Conservation (phyloP, 2,113 vertebrate species). For the Drymodes brunneopygia region DNA sequence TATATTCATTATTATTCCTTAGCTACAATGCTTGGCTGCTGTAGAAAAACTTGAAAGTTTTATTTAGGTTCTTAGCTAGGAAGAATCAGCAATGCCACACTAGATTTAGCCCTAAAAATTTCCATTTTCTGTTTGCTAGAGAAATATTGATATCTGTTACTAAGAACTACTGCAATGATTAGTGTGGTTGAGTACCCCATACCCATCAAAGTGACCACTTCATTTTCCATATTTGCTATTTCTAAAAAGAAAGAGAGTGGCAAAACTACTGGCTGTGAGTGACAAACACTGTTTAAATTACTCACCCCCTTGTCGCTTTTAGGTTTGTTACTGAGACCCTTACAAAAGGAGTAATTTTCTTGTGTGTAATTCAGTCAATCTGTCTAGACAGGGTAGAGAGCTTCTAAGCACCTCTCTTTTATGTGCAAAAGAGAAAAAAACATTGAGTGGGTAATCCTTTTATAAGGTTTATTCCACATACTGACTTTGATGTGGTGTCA, state of each 20-base stretch:
- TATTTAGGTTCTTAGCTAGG: not conserved
- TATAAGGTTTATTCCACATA: not conserved
- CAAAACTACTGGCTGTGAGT: not conserved
- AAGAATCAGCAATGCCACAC: not conserved
- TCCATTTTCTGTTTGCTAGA: not conserved
- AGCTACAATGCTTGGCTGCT: not conserved
- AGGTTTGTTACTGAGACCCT: not conserved
- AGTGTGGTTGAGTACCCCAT: not conserved
- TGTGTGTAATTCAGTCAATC: not conserved
- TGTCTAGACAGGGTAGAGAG: slow-evolving; percentile 18
- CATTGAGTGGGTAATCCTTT: not conserved
- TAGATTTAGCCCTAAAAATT: not conserved
- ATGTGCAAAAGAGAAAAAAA: not conserved
- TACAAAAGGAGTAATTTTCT: slow-evolving; percentile 1
- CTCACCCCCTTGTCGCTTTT: not conserved
- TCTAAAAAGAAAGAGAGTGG: not conserved
- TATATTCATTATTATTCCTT: not conserved
- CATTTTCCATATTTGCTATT: not conserved
- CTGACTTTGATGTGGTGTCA: not conserved
- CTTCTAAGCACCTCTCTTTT: not conserved
- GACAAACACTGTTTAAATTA: not conserved
- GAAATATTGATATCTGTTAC: not conserved
- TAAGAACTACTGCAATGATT: not conserved
- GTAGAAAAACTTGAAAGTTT: not conserved
- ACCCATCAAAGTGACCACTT: not conserved